Conservation (phyloP, 2,113 vertebrate species). For the Anhinga rufa region DNA sequence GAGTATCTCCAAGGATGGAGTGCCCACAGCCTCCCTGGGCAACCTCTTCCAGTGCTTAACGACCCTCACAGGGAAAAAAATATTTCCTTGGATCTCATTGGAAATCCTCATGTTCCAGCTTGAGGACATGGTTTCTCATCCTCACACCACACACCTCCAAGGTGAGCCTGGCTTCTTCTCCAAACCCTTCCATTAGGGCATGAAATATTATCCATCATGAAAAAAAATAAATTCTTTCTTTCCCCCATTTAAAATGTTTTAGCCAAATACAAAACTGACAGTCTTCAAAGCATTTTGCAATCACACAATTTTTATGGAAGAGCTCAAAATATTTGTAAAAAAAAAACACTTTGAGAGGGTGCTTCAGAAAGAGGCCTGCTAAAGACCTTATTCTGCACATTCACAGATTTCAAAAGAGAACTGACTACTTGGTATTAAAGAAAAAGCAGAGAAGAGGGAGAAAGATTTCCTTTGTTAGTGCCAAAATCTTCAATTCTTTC, state of each 20-base stretch:
- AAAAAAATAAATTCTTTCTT: neutral
- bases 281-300: neutral
- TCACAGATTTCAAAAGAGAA: conserved; percentile 10
- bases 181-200: neutral
- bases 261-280: neutral
- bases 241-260: neutral
- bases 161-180: neutral
- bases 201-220: neutral
- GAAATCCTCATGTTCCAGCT: neutral
- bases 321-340: neutral
- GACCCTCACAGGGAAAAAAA: neutral
- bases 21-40: neutral
- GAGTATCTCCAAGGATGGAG: neutral
- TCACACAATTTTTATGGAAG: neutral
- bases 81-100: neutral
- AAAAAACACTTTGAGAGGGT: neutral
- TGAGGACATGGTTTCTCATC: neutral
- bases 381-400: neutral
- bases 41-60: neutral
- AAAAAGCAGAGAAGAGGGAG: conserved; percentile 5
- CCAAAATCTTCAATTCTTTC: conserved; percentile 54
- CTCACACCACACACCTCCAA: neutral
- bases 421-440: neutral
- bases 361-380: neutral
- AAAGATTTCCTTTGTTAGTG: conserved; percentile 40